Percentiles rank a stretch among this genome's conserved stretches.
phyloP scores from a whole-genome alignment of 1,140 invertebrate species.

The Philotrypesis tridentata region DNA sequence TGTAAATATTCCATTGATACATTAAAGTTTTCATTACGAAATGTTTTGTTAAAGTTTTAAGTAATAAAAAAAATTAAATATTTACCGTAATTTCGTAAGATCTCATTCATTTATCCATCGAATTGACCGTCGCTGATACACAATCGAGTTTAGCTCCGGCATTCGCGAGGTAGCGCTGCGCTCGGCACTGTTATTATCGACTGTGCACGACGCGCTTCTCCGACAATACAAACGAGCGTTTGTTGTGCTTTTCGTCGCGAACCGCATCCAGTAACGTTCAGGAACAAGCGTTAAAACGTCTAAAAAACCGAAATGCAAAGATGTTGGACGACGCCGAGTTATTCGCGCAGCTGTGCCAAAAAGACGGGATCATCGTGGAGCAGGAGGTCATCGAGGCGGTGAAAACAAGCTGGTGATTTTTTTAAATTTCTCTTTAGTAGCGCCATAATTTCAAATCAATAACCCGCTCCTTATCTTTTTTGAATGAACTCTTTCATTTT shows the following conservation, averaged over 20 bases:
- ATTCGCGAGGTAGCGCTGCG: conserved; percentile 5
- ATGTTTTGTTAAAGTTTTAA: conserved; percentile 23
- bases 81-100: conserved; percentile 9
- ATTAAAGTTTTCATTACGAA: neutral
- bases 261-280: conserved; percentile 13
- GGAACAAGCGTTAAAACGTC: neutral
- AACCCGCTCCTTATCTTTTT: neutral
- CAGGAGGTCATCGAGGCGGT: conserved; percentile 59
- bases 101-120: conserved; percentile 22
- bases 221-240: conserved; percentile 10
- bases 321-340: conserved; percentile 64
- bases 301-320: conserved; percentile 37
- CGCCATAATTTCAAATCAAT: conserved; percentile 28
- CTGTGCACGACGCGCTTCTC: too few species aligned
- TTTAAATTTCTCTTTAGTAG: neutral
- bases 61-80: conserved; percentile 26
- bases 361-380: conserved; percentile 57
- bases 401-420: conserved; percentile 61
- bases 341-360: conserved; percentile 61
- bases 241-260: conserved; percentile 46
- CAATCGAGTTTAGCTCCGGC: neutral
- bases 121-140: too few species aligned
- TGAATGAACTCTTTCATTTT: neutral
- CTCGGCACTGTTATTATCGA: neutral
- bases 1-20: conserved; percentile 25